Evolutionary conservation across 1,140 invertebrate genomes (phyloP).

Genomic region (Ips nitidus): DNA sequence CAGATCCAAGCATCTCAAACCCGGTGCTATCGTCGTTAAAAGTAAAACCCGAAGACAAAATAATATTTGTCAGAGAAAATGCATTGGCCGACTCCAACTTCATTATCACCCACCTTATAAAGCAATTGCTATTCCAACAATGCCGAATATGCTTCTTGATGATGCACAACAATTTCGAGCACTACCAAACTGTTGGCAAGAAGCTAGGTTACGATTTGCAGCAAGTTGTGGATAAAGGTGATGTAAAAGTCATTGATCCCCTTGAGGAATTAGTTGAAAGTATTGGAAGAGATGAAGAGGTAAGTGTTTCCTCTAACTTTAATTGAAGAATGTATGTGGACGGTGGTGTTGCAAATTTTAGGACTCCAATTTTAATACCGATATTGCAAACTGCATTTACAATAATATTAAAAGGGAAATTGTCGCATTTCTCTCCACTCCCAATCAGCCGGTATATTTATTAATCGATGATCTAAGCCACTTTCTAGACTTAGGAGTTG

Average conservation of each 20-base stretch:
- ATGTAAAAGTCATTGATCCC: slow-evolving; percentile 59
- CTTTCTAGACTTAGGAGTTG: slow-evolving; percentile 64
- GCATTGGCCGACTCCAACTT: slow-evolving; percentile 70
- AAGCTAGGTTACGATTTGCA: slow-evolving; percentile 71
- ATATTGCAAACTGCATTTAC: slow-evolving; percentile 39
- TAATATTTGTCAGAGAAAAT: slow-evolving; percentile 67
- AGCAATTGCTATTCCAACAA: slow-evolving; percentile 57
- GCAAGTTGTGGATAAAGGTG: slow-evolving; percentile 57
- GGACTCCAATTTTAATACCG: slow-evolving; percentile 9
- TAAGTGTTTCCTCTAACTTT: not conserved
- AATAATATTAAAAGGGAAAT: slow-evolving; percentile 43
- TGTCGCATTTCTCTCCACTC: slow-evolving; percentile 23
- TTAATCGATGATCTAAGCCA: slow-evolving; percentile 72
- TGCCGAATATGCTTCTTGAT: slow-evolving; percentile 63
- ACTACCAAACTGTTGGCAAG: slow-evolving; percentile 72
- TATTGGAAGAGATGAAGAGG: slow-evolving; percentile 49
- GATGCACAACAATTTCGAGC: slow-evolving; percentile 68
- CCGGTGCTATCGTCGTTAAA: slow-evolving; percentile 46
- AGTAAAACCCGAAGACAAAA: slow-evolving; percentile 49
- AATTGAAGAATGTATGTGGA: not conserved
- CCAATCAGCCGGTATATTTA: slow-evolving; percentile 51
- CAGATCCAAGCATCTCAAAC: slow-evolving; percentile 38
- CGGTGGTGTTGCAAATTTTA: not conserved
- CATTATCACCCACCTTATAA: slow-evolving; percentile 62
- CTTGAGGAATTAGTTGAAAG: slow-evolving; percentile 56